Percentiles rank a stretch among this genome's conserved stretches.
Evolutionary conservation across 2,888 invertebrate genomes (phyloP).

Genomic region (Barypeithes pellucidus): DNA sequence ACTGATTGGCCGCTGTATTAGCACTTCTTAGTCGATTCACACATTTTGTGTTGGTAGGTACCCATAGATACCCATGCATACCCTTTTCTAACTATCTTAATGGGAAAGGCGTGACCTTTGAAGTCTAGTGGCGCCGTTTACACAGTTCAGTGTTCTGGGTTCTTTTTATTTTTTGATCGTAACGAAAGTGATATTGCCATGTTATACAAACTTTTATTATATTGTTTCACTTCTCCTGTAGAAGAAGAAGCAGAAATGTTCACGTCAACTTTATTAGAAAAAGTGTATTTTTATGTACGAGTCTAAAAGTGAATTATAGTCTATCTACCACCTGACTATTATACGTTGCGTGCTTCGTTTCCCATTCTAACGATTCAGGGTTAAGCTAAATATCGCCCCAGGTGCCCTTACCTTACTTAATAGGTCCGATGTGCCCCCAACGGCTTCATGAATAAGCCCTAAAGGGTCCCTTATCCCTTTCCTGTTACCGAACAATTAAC

Average conservation of each 20-base stretch:
- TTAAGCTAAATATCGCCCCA: neutral
- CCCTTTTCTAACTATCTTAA: neutral
- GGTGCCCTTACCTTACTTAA: constrained; percentile 9
- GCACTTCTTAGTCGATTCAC: neutral
- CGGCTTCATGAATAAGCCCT: constrained; percentile 14
- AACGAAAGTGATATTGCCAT: too few relatives aligned
- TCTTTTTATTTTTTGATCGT: neutral
- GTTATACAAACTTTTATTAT: too few relatives aligned
- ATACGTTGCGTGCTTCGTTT: constrained; percentile 2
- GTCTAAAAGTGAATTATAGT: too few relatives aligned
- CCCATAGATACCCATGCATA: neutral
- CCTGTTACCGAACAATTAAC: constrained; percentile 9
- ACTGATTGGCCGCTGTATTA: neutral
- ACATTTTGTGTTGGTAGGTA: neutral
- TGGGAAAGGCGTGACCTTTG: neutral
- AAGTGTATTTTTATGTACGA: too few relatives aligned
- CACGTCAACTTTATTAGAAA: too few relatives aligned
- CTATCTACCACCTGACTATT: constrained; percentile 1
- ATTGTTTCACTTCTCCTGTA: too few relatives aligned
- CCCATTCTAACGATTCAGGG: neutral
- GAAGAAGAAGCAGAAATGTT: too few relatives aligned
- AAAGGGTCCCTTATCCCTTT: neutral
- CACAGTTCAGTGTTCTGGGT: neutral
- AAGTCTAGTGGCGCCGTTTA: neutral
- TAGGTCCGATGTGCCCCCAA: constrained; percentile 10